These are phyloP conservation scores for Spilogale gracilis DNA, from an alignment of 2,113 vertebrate genomes.

Conservation along the genomic window DNA sequence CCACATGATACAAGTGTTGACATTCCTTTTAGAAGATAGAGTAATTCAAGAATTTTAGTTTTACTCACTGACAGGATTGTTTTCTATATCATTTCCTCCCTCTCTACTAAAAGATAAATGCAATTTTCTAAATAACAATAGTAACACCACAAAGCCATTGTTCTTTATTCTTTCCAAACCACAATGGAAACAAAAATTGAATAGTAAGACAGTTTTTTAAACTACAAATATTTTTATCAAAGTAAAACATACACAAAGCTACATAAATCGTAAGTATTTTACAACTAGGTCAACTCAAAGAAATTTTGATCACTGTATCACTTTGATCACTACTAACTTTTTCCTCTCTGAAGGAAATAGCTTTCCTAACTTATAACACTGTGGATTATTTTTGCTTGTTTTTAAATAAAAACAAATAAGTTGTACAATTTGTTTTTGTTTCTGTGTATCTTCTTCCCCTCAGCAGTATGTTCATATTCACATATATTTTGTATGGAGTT, in stretches of 20 bases:
- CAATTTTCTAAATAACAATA: neutral
- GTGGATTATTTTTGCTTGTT: neutral
- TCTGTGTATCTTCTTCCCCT: neutral
- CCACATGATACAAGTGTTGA: neutral
- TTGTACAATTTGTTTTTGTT: neutral
- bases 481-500: neutral
- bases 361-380: neutral
- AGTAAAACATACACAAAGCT: neutral
- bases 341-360: neutral
- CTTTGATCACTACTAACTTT: neutral
- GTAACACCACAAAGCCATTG: neutral
- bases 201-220: neutral
- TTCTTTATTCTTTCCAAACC: neutral
- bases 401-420: conserved; percentile 5
- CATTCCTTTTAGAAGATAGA: neutral
- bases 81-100: neutral
- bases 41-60: neutral
- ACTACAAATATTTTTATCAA: neutral
- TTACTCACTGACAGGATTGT: neutral
- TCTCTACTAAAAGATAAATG: neutral
- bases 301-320: neutral
- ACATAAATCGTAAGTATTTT: neutral
- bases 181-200: neutral
- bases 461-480: neutral
- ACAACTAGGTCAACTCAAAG: too few species aligned